phyloP scores from a whole-genome alignment of 2,797 vertebrate genomes.

The Apogon talboti region DNA sequence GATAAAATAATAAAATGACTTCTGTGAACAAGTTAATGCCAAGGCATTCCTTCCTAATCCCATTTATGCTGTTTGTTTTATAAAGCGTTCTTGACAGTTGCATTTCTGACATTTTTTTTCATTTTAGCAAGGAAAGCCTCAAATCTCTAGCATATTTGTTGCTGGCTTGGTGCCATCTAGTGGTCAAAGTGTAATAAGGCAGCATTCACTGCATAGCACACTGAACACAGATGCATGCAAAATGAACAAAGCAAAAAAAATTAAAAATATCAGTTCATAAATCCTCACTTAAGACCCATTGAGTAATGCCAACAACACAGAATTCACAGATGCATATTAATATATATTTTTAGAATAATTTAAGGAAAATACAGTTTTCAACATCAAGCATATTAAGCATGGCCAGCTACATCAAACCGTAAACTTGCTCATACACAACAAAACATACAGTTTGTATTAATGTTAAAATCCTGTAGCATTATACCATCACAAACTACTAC shows the following conservation, averaged over 20 bases:
- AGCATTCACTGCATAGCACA: background rate
- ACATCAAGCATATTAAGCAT: constrained; percentile 72
- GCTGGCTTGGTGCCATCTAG: constrained; percentile 42
- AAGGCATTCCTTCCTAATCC: too few species aligned
- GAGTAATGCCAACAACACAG: constrained; percentile 26
- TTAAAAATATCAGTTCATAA: background rate
- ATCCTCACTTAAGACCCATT: background rate
- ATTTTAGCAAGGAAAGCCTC: background rate
- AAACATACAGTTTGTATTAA: constrained; percentile 59
- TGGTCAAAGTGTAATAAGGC: constrained; percentile 16
- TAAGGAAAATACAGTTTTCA: constrained; percentile 77
- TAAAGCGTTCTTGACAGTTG: too few species aligned
- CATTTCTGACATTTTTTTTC: background rate
- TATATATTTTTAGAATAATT: constrained; percentile 76
- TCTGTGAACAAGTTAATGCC: too few species aligned
- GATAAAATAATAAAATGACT: too few species aligned
- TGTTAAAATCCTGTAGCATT: constrained; percentile 36
- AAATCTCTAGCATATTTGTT: background rate
- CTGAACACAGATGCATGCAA: background rate
- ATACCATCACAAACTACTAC: constrained; percentile 59
- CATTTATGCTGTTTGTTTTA: too few species aligned
- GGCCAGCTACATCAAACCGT: constrained; percentile 53
- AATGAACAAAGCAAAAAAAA: background rate
- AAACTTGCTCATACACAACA: constrained; percentile 59
- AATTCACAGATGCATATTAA: constrained; percentile 59